Base-by-base conservation (phyloP, 2,888 invertebrate species). In the Palloptera scutellata region DNA sequence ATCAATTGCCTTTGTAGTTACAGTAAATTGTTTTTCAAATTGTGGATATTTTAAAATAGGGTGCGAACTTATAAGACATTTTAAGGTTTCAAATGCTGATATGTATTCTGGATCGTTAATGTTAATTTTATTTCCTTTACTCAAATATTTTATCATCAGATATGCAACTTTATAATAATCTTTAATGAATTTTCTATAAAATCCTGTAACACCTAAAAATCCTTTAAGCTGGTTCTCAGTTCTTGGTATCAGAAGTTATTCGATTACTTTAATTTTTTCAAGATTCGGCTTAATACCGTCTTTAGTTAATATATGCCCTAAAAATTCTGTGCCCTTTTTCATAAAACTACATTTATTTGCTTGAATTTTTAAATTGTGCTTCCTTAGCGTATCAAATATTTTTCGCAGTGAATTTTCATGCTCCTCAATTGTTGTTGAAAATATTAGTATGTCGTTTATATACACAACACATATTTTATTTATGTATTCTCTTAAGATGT, bases 171-270 rank as follows among this genome's bases (percentile, higher is more conserved):
- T 54, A 54, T 17, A 54, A 20, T 54, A 54, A 54, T 54, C 9
- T 30, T 54, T 15, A n/a, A 66, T 60, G 43, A 66, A 66, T 15
- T 60, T 66, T 20, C 60, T 30, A 20, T 59, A 66, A 53, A 60
- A 60, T 9, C 53, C 60, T 3, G 43, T 60, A n/a, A 60, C 53
- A 2, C 55, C 19, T n/a, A 63, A 55, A 12, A 55, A 63, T 42
- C 55, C 45, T 55, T 45, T 43, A 1, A 63, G n/a, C 20, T 63
- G 63, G 11, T 54, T 63, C 12, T 43, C 8, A 20, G 55, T n/a
- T 45, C 45, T 42, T 43, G 63, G 63, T 20, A 55, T 30, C 20
- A 45, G 43, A 20, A 55, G 45, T 9, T 59, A 53, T 13, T 20
- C 30, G 17, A 67, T 55, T 0, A 52, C 59, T 10, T 59, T 43